Base-by-base conservation (phyloP, 2,113 vertebrate genomes). In the Galemys pyrenaicus region DNA sequence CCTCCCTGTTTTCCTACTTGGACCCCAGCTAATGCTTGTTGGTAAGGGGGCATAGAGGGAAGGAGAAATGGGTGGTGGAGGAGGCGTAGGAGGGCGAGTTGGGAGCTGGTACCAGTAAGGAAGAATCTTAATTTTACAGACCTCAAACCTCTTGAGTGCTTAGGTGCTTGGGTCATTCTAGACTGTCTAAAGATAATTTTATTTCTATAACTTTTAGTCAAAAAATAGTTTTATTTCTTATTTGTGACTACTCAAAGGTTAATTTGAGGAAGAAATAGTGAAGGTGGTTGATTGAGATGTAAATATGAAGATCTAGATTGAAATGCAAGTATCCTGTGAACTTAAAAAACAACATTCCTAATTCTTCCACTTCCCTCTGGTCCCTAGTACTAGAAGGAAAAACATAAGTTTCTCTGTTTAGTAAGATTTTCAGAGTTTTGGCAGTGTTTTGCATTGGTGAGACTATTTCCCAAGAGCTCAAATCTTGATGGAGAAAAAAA, bases 241-340 rank as follows among this genome's bases (percentile, higher is more conserved):
- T 22, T 78, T 94, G 37, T 75, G 20, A 58, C 64, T 94, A 49
- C 32, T 89, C 6, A 83, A 70, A 30, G 8, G 20, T 87, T 89
- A 81, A 65, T 96, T 83, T 87, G 77, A 87, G 49, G 58, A 94
- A 74, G 28, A 92, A 54, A 56, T 74, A 56, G 17, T 79, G 82
- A 92, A 74, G 71, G 49, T 79, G 30, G 54, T 56, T 56, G 54
- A 22, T 30, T 30, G 9, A 3, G 60, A 30, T 62, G 37, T 4
- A 44, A 5, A 32, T 90, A 44, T n/a, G 46, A 44, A 6, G 44
- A 11, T 49, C 46, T 49, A 49, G 54, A 22, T 11, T 62, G 9
- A 11, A 28, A 30, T 62, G 32, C 5, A 44, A 3, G 32, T 90
- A 51, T n/a, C 16, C 39, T 77, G 32, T 64, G 37, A 67, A 35